Conservation (phyloP, 2,888 invertebrate genomes). For the Megaustenia siamemsis region DNA sequence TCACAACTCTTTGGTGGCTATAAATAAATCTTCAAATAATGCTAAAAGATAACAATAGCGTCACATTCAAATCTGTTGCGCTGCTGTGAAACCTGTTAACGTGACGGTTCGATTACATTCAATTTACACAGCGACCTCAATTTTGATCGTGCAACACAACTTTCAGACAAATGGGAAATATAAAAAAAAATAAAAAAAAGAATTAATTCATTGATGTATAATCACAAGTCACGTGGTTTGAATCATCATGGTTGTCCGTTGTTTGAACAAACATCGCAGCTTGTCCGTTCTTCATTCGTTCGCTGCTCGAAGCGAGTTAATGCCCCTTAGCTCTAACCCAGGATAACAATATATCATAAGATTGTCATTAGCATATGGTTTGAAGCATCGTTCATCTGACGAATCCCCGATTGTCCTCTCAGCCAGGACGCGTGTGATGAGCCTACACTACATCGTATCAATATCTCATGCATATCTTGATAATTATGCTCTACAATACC, state of each 20-base stretch:
- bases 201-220: no score
- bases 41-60: no score
- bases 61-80: background rate
- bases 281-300: background rate
- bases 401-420: background rate
- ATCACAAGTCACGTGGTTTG: background rate
- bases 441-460: background rate
- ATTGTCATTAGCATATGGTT: background rate
- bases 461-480: background rate
- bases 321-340: background rate
- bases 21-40: no score
- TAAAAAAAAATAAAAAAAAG: no score
- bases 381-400: no score
- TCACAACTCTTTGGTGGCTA: no score
- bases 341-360: background rate
- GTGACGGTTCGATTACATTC: background rate
- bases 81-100: background rate
- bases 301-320: background rate
- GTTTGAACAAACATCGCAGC: background rate
- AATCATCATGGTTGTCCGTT: background rate
- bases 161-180: background rate
- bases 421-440: background rate
- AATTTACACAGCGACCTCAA: background rate
- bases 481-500: background rate
- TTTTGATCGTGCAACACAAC: background rate